phyloP scores from a whole-genome alignment of 2,888 invertebrate species.

The Micoletzkya japonica region DNA sequence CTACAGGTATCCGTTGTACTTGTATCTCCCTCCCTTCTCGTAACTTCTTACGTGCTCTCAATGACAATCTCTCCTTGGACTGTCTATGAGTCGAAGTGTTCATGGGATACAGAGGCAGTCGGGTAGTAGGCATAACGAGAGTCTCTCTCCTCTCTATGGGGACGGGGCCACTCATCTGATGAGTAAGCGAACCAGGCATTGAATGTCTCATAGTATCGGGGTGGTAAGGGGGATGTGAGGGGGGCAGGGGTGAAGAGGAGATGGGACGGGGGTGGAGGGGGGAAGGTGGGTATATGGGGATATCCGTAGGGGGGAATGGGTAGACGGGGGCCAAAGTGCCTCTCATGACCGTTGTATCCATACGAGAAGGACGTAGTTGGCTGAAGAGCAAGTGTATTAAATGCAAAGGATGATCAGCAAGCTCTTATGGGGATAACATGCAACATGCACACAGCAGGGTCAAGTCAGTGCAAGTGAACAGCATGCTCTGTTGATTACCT shows the following conservation, averaged over 20 bases:
- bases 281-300: neutral
- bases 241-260: conserved; percentile 31
- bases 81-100: conserved; percentile 7
- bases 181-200: conserved; percentile 57
- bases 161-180: conserved; percentile 38
- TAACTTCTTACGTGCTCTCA: conserved; percentile 29
- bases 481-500: conserved; percentile 28
- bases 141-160: conserved; percentile 31
- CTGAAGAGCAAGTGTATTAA: no score
- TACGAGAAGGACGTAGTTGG: no score
- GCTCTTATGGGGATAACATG: no score
- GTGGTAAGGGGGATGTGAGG: conserved; percentile 38
- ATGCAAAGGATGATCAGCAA: no score
- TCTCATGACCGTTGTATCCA: no score
- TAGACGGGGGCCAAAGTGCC: neutral
- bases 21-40: conserved; percentile 4
- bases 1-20: neutral
- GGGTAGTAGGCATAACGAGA: conserved; percentile 29
- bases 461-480: neutral
- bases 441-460: neutral
- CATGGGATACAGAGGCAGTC: conserved; percentile 14
- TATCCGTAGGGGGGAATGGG: neutral
- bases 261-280: neutral
- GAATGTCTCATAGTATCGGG: conserved; percentile 55
- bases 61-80: conserved; percentile 27